Evolutionary conservation across 2,888 invertebrate species (phyloP).

Genomic region (Drosophila testacea): DNA sequence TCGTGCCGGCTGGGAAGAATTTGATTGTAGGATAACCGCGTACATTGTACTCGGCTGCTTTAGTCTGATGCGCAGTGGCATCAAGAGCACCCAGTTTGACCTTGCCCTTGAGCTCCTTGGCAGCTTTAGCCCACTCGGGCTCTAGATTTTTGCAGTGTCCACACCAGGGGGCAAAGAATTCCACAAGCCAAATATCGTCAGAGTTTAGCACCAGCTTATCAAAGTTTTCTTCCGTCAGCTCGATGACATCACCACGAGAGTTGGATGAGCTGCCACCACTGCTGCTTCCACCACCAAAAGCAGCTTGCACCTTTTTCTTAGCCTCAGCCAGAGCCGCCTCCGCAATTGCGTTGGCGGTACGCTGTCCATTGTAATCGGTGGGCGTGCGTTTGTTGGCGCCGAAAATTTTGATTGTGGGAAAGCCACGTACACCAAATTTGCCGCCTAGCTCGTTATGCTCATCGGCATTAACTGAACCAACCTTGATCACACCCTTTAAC

Average conservation of each 20-base stretch:
- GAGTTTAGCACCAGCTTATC: conserved; percentile 95
- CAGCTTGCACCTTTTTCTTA: conserved; percentile 90
- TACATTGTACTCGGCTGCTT: conserved; percentile 93
- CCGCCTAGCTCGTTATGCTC: conserved; percentile 92
- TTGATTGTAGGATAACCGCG: conserved; percentile 99
- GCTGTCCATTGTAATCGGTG: conserved; percentile 92
- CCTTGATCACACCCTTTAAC: conserved; percentile 96
- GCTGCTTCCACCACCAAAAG: conserved; percentile 87
- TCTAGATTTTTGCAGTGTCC: conserved; percentile 98
- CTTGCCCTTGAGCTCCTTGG: conserved; percentile 97
- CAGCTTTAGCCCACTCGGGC: conserved; percentile 98
- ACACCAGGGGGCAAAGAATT: conserved; percentile 99
- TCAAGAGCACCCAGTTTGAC: conserved; percentile 98
- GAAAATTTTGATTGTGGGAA: conserved; percentile 98
- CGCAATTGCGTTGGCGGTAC: conserved; percentile 94
- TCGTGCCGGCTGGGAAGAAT: conserved; percentile 92
- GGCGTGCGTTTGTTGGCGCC: conserved; percentile 93
- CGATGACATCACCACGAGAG: conserved; percentile 88
- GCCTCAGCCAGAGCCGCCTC: conserved; percentile 93
- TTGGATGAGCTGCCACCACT: conserved; percentile 52
- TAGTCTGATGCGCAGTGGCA: conserved; percentile 95
- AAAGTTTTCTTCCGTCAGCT: conserved; percentile 98
- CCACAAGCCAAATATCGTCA: conserved; percentile 98
- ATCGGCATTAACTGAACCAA: conserved; percentile 97
- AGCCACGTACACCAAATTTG: conserved; percentile 94